phyloP scores from a whole-genome alignment of 2,888 invertebrate genomes.

The Hemithea aestivaria region DNA sequence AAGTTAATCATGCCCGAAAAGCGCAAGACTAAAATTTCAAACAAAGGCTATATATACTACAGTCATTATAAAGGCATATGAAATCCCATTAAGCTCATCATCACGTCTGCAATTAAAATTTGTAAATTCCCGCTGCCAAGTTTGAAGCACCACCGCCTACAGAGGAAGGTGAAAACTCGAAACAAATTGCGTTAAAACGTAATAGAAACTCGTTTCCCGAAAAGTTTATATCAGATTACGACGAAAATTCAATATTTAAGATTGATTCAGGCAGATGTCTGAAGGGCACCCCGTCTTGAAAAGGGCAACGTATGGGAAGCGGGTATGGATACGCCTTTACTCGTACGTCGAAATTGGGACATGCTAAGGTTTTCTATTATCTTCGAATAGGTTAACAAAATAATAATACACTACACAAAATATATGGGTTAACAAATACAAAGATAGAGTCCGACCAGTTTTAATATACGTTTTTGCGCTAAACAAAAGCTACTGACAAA shows the following conservation, averaged over 20 bases:
- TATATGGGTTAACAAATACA: too few species aligned
- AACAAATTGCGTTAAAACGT: conserved; percentile 77
- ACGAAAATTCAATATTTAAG: conserved; percentile 77
- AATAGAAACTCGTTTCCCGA: conserved; percentile 76
- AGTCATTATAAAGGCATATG: conserved; percentile 26
- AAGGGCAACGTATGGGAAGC: conserved; percentile 41
- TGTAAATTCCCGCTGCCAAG: conserved; percentile 47
- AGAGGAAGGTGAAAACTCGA: conserved; percentile 68
- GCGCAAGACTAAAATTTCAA: not conserved
- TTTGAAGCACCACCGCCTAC: conserved; percentile 52
- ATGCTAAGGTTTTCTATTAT: too few species aligned
- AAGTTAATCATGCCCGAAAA: too few species aligned
- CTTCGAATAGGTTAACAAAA: too few species aligned
- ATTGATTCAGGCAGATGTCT: conserved; percentile 75
- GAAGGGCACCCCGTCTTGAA: conserved; percentile 52
- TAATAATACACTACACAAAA: too few species aligned
- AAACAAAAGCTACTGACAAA: too few species aligned
- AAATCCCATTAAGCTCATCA: conserved; percentile 44
- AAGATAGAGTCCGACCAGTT: too few species aligned
- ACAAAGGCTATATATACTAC: conserved; percentile 14
- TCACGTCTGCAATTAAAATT: conserved; percentile 62
- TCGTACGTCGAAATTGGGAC: not conserved
- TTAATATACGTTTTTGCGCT: too few species aligned
- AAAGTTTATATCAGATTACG: conserved; percentile 75
- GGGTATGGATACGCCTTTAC: conserved; percentile 5